Evolutionary conservation across 1,140 invertebrate species (phyloP).

Genomic region (Trichonephila clavata): DNA sequence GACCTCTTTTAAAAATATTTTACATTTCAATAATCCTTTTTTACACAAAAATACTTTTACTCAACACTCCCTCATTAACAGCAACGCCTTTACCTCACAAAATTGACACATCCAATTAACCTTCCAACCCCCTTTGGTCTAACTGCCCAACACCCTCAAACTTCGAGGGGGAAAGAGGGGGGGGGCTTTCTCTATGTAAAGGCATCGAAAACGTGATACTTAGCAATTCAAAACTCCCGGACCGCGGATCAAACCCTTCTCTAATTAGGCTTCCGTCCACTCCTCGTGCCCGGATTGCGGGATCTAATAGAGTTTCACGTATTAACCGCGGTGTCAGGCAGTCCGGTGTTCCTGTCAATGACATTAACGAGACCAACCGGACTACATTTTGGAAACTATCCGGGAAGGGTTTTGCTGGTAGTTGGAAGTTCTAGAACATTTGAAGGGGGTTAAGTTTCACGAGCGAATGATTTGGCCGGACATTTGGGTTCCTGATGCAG

Average conservation of each 20-base stretch:
- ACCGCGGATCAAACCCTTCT: not conserved
- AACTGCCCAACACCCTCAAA: not conserved
- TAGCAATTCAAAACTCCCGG: constrained; percentile 54
- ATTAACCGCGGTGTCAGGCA: constrained; percentile 37
- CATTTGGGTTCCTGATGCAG: not conserved
- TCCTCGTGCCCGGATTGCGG: not conserved
- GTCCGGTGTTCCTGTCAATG: constrained; percentile 37
- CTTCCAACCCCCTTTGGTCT: not conserved
- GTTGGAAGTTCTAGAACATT: constrained; percentile 10
- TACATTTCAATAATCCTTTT: too few species aligned
- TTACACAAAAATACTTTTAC: not conserved
- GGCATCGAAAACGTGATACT: not conserved
- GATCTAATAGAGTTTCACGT: constrained; percentile 42
- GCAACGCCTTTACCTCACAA: not conserved
- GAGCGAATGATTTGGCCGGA: not conserved
- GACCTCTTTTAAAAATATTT: too few species aligned
- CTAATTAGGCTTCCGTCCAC: constrained; percentile 58
- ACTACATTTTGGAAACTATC: constrained; percentile 48
- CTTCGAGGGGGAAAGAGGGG: not conserved
- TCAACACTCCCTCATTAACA: not conserved
- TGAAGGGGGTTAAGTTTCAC: not conserved
- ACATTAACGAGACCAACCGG: constrained; percentile 51
- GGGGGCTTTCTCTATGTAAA: not conserved
- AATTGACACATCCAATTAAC: constrained; percentile 33
- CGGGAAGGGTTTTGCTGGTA: not conserved